These are phyloP conservation scores for Oryctolagus cuniculus DNA, from an alignment of 2,113 vertebrate species.

Conservation along the genomic window mOryCun1.1 NC_091434.1:23807001-23807500, in stretches of 20 bases:
- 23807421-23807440: constrained; percentile 7
- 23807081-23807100: too few relatives aligned
- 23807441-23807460: not conserved
- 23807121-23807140: too few relatives aligned
- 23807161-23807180: too few relatives aligned
- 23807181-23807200: not conserved
- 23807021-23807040: too few relatives aligned
- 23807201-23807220: not conserved
- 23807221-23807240: not conserved
- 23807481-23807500: not conserved
- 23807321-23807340: not conserved
- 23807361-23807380: not conserved
- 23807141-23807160: too few relatives aligned
- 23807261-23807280: not conserved
- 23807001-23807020: too few relatives aligned
- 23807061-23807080: too few relatives aligned
- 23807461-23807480: not conserved
- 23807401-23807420: not conserved
- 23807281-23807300: not conserved
- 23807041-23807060: too few relatives aligned
- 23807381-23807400: not conserved
- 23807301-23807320: not conserved
- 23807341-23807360: not conserved
- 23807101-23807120: too few relatives aligned
- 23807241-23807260: constrained; percentile 10